Conservation (phyloP, 2,797 vertebrate genomes). For the Ctenopoma kingsleyae region DNA sequence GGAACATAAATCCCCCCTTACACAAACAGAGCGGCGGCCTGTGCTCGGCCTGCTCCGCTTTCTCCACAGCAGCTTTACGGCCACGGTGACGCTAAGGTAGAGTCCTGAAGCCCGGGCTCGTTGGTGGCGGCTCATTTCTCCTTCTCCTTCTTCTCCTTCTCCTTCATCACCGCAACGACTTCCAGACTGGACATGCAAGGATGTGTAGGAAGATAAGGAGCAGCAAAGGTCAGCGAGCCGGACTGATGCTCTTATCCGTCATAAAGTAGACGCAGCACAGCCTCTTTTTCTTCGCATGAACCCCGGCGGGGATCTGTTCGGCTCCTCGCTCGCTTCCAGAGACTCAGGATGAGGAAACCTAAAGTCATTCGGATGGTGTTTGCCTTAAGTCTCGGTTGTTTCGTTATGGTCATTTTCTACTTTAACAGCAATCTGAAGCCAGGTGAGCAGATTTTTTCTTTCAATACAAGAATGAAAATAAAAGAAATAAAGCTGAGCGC, state of each 20-base stretch:
- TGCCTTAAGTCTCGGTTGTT: slow-evolving; percentile 85
- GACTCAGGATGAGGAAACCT: slow-evolving; percentile 85
- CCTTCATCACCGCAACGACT: slow-evolving; percentile 4
- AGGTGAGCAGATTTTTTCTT: slow-evolving; percentile 77
- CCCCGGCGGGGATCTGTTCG: slow-evolving; percentile 31
- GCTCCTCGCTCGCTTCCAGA: slow-evolving; percentile 29
- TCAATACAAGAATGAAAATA: too few relatives aligned
- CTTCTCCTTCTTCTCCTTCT: background rate
- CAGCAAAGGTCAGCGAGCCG: slow-evolving; percentile 46
- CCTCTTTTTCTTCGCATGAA: slow-evolving; percentile 47
- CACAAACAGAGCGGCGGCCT: slow-evolving; percentile 38
- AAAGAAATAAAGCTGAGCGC: background rate
- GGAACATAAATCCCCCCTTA: slow-evolving; percentile 20
- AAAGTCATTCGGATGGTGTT: slow-evolving; percentile 82
- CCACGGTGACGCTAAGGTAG: background rate
- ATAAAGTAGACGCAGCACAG: slow-evolving; percentile 42
- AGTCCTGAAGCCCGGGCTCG: background rate
- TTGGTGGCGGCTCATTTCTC: background rate
- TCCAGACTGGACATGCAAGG: slow-evolving; percentile 50
- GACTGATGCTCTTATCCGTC: slow-evolving; percentile 49
- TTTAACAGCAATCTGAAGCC: slow-evolving; percentile 86
- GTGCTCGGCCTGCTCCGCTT: slow-evolving; percentile 5
- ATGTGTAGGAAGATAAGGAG: slow-evolving; percentile 55
- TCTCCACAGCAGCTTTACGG: background rate
- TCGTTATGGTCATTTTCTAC: slow-evolving; percentile 87